phyloP scores from a whole-genome alignment of 2,797 vertebrate genomes.

The Propithecus perrieri region DNA sequence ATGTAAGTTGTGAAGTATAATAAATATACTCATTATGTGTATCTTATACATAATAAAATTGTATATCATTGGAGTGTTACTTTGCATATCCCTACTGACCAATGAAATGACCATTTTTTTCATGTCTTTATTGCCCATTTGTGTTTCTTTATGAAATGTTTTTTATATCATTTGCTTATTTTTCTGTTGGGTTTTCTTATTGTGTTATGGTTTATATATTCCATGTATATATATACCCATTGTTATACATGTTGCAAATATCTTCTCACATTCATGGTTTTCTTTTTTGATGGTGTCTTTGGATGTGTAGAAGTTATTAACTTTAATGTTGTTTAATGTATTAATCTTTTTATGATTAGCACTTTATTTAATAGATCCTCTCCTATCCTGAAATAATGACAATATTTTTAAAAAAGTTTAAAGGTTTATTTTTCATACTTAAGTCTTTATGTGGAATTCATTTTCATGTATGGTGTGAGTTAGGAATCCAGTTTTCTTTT shows the following conservation, averaged over 20 bases:
- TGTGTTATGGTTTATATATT: background rate
- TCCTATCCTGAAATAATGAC: background rate
- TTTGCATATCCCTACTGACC: background rate
- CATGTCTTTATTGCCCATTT: background rate
- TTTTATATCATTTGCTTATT: conserved; percentile 39
- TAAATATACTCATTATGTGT: background rate
- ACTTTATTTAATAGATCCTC: background rate
- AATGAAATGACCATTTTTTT: background rate
- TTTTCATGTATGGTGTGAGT: conserved; percentile 24
- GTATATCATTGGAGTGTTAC: background rate
- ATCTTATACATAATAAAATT: background rate
- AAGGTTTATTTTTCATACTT: conserved; percentile 20
- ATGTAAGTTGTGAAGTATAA: background rate
- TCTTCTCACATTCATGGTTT: background rate
- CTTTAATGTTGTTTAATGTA: background rate
- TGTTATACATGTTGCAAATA: background rate
- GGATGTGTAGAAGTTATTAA: background rate
- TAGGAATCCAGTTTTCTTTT: background rate
- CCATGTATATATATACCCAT: background rate
- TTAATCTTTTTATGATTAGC: background rate
- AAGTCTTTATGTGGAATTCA: conserved; percentile 24
- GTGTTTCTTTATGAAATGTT: conserved; percentile 1
- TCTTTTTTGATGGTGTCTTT: background rate
- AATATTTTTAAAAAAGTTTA: background rate
- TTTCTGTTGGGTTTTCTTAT: conserved; percentile 4